Percentiles rank a stretch among this genome's conserved stretches.
phyloP scores from a whole-genome alignment of 2,113 vertebrate species.

The Platanista minor region DNA sequence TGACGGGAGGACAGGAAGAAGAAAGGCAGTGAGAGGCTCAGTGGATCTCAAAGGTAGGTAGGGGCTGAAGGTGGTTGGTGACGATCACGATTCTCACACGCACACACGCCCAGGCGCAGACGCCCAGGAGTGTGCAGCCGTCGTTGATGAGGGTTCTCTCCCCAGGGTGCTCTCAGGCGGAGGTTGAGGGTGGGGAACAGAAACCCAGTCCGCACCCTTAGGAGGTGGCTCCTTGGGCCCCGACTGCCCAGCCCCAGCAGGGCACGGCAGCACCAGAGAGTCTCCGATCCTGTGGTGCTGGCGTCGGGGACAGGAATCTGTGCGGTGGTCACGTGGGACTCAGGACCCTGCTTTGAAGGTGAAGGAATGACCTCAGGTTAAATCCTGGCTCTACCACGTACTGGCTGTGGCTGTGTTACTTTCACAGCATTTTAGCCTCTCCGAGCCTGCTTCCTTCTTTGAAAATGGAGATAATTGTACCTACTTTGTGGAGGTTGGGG shows the following conservation, averaged over 20 bases:
- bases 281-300: neutral
- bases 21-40: neutral
- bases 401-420: too few species aligned
- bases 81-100: neutral
- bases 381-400: neutral
- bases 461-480: neutral
- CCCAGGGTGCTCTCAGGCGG: neutral
- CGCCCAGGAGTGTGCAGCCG: accelerated
- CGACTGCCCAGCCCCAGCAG: neutral
- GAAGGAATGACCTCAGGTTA: neutral
- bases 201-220: neutral
- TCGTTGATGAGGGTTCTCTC: neutral
- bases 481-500: neutral
- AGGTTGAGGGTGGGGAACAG: neutral
- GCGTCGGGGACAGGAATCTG: neutral
- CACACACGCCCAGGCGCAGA: too few species aligned
- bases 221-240: too few species aligned
- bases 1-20: neutral
- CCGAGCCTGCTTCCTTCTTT: neutral
- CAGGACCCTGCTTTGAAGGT: neutral
- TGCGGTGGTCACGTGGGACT: neutral
- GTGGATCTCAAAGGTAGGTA: neutral
- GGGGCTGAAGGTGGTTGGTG: neutral
- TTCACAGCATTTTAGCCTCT: neutral
- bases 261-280: neutral